A percentile compares a stretch with the other conserved stretches of the same genome.
phyloP scores from a whole-genome alignment of 2,888 invertebrate species.

The Auanema sp. region DNA sequence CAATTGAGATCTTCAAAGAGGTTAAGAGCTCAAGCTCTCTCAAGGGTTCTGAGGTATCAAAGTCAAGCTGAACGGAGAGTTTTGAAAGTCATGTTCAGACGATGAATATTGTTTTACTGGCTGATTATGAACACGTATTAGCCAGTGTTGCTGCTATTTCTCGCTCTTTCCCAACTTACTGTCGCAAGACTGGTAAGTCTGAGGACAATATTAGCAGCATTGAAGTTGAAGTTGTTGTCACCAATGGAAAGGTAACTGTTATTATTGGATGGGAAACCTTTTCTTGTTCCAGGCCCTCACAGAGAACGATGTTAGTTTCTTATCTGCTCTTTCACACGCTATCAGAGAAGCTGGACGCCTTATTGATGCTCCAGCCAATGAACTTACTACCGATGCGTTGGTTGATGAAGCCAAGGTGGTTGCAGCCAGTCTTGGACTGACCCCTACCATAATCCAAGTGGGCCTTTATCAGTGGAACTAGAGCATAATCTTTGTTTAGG shows the following conservation, averaged over 20 bases:
- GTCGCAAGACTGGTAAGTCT: constrained; percentile 67
- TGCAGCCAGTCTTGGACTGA: constrained; percentile 30
- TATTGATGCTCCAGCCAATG: constrained; percentile 82
- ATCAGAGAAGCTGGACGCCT: constrained; percentile 78
- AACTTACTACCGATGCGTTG: constrained; percentile 78
- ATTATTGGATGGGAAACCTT: background rate
- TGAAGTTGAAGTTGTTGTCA: constrained; percentile 51
- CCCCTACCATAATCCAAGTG: constrained; percentile 35
- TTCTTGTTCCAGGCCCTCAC: constrained; percentile 26
- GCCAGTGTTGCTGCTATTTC: constrained; percentile 82
- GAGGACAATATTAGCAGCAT: constrained; percentile 20
- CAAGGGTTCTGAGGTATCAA: constrained; percentile 39
- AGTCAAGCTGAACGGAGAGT: background rate
- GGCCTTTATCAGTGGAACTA: background rate
- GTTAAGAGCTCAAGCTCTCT: constrained; percentile 27
- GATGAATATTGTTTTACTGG: constrained; percentile 44
- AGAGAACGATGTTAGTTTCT: constrained; percentile 62
- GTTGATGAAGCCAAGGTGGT: constrained; percentile 71
- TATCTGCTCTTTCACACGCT: constrained; percentile 63
- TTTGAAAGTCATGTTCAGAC: constrained; percentile 24
- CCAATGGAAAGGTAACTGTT: constrained; percentile 36
- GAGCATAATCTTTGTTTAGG: constrained; percentile 72
- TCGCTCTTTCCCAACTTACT: constrained; percentile 79
- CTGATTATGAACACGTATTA: constrained; percentile 73
- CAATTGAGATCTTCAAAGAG: constrained; percentile 40